Percentiles rank a stretch among this genome's conserved stretches.
These are phyloP conservation scores for Catamblyrhynchus diadema DNA, from an alignment of 2,797 vertebrate genomes.

Conservation along the genomic window DNA sequence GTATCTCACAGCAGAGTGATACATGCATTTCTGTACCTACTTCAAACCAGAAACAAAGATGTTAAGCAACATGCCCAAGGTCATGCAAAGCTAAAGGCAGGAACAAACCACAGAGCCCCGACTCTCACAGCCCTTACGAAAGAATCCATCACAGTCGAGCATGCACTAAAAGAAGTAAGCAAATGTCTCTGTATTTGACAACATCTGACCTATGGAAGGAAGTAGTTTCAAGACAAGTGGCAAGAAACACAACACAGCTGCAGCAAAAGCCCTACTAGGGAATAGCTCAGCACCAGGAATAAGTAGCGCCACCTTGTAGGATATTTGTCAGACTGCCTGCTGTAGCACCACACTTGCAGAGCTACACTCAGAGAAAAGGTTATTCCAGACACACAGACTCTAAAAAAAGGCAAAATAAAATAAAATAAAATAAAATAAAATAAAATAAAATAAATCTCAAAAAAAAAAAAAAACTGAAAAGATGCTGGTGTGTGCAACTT, in stretches of 20 bases:
- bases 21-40: conserved; percentile 42
- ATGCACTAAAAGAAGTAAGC: conserved; percentile 32
- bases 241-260: conserved; percentile 49
- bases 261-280: neutral
- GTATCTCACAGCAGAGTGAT: neutral
- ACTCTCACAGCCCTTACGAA: neutral
- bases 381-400: neutral
- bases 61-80: conserved; percentile 49
- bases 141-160: neutral
- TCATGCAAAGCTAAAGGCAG: conserved; percentile 41
- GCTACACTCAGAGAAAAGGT: neutral
- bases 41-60: conserved; percentile 51
- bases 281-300: neutral
- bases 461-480: neutral
- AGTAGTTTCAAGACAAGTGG: conserved; percentile 29
- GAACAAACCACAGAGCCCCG: neutral
- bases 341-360: neutral
- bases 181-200: conserved; percentile 38
- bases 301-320: neutral
- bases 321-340: neutral
- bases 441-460: no score
- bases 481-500: neutral
- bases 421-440: neutral
- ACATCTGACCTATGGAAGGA: conserved; percentile 39
- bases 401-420: neutral